Conservation (phyloP, 2,797 vertebrate species). For the Darevskia nairensis region DNA sequence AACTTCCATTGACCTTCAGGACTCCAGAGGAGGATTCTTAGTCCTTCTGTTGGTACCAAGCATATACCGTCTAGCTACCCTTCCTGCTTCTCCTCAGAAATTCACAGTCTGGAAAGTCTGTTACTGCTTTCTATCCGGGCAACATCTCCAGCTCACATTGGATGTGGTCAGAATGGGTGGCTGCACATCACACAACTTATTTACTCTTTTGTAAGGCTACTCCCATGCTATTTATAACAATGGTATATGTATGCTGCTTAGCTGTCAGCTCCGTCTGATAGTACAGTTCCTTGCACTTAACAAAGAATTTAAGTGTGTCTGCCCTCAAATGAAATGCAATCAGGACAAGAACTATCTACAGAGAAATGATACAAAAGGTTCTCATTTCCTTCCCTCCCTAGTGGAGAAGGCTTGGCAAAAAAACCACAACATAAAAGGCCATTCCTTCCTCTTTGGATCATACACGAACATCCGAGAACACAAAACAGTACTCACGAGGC, state of each 20-base stretch:
- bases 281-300: neutral
- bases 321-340: neutral
- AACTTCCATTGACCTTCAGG: neutral
- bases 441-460: constrained; percentile 46
- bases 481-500: constrained; percentile 58
- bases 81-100: neutral
- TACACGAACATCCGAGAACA: constrained; percentile 33
- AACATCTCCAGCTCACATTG: neutral
- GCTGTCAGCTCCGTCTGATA: neutral
- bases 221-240: neutral
- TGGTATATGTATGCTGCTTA: neutral
- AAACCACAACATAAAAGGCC: constrained; percentile 7
- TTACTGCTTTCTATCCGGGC: neutral
- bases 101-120: neutral
- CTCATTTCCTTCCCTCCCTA: neutral
- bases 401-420: constrained; percentile 29
- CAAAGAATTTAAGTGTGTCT: neutral
- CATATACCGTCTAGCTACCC: neutral
- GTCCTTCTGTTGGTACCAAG: neutral
- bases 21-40: neutral
- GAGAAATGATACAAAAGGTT: neutral
- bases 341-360: neutral
- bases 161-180: neutral
- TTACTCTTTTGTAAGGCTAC: neutral
- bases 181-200: neutral